Evolutionary conservation across 2,888 invertebrate species (phyloP).

Genomic region (Prionchulus punctatus): DNA sequence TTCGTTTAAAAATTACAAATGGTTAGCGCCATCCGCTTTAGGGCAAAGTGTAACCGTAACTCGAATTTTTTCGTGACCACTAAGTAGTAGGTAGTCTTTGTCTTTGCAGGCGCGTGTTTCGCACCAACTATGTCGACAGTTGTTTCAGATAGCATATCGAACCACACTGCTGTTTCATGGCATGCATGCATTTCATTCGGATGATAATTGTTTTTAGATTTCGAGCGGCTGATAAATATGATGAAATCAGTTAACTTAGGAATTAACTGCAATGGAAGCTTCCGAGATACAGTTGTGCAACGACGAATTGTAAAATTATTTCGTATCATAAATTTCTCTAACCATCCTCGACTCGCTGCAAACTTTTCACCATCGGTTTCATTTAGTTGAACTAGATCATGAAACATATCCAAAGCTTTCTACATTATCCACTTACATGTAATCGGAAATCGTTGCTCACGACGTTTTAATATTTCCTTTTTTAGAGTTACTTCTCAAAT

Average conservation of each 20-base stretch:
- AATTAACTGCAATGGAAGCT: not conserved
- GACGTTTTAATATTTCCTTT: not conserved
- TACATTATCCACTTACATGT: not conserved
- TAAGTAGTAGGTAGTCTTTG: too few relatives aligned
- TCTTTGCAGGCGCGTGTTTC: slow-evolving; percentile 15
- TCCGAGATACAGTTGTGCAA: not conserved
- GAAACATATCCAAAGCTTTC: not conserved
- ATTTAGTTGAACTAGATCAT: not conserved
- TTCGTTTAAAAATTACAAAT: slow-evolving; percentile 13
- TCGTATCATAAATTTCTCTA: not conserved
- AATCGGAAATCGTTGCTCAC: not conserved
- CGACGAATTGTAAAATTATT: not conserved
- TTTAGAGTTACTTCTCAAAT: not conserved
- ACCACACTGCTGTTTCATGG: not conserved
- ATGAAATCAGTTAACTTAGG: not conserved
- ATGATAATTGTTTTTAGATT: not conserved
- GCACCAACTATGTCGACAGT: slow-evolving; percentile 9
- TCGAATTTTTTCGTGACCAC: slow-evolving; percentile 17
- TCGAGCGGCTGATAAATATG: not conserved
- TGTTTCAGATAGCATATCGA: not conserved
- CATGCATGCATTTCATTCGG: not conserved
- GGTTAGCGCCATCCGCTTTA: slow-evolving; percentile 14
- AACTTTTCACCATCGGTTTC: not conserved
- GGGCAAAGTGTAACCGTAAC: slow-evolving; percentile 17
- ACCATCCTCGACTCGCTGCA: not conserved